Base-by-base conservation (phyloP, 2,888 invertebrate genomes). In the Tanaodytes sp. region DNA sequence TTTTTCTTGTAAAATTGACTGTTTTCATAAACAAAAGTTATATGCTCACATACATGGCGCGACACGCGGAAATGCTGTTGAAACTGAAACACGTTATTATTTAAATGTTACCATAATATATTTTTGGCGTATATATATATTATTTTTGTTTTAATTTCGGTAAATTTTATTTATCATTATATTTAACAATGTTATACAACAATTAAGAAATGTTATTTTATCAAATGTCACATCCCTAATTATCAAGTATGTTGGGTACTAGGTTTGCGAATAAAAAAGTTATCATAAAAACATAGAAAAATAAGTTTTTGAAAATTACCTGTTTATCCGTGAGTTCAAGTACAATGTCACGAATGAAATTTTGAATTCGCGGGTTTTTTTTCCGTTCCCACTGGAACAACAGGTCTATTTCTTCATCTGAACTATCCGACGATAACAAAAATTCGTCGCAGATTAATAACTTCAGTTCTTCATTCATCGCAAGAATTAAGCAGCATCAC, bases 271-370 rank as follows among this genome's bases (percentile, higher is more conserved):
- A n/a, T n/a, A n/a, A n/a, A n/a, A n/a, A 18, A 1, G 5, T 49
- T 49, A 23, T 33, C 5, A 11, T 37, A 49, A 37, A 23, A 49
- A 27, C 27, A 27, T 27, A 23, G 27, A n/a, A n/a, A n/a, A n/a
- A n/a, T n/a, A n/a, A n/a, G n/a, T n/a, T n/a, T n/a, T n/a, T 43
- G 8, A 27, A 43, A 2, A 14, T 51, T 51, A 51, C 51, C n/a
- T 51, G 27, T 11, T 51, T 30, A 27, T 51, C 27, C 23, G 12
- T 27, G 0, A 23, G 16, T 18, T 39, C 8, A 20, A 39, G 27
- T 5, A 51, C 51, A n/a, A 39, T 30, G 12, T 39, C 14, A 9
- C 6, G 6, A 2, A 51, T 18, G 30, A 39, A 51, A 39, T 27
- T 51, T 51, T 51, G n/a, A 5, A 51, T 27, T 16, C 18, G 16